Percentiles rank a stretch among this genome's conserved stretches.
Conservation (phyloP, 2,797 vertebrate genomes). For the Anomalospiza imberbis region DNA sequence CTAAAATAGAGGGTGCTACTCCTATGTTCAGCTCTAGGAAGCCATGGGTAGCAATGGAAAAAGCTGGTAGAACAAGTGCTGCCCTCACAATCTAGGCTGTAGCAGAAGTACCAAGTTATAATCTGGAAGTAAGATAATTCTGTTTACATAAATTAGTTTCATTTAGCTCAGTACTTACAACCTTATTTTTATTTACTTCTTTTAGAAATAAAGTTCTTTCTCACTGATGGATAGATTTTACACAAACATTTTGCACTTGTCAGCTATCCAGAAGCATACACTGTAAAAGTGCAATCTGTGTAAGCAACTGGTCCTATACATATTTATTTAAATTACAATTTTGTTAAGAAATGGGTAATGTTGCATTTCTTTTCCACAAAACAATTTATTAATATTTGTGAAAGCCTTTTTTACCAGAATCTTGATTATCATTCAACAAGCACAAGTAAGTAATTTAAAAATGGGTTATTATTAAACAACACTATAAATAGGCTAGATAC, state of each 20-base stretch:
- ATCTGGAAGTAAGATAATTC: not conserved
- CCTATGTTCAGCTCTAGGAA: not conserved
- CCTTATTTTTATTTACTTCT: not conserved
- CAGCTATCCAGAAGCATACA: not conserved
- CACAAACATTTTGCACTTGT: not conserved
- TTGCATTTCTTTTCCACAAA: not conserved
- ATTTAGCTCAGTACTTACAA: not conserved
- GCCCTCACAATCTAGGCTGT: not conserved
- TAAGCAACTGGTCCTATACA: not conserved
- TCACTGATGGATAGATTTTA: not conserved
- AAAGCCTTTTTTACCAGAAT: not conserved
- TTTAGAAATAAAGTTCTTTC: not conserved
- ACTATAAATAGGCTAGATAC: not conserved
- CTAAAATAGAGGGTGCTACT: not conserved
- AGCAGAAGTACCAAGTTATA: not conserved
- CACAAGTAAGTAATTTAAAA: not conserved
- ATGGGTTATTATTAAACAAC: slow-evolving; percentile 12
- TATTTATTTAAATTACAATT: not conserved
- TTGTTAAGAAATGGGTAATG: not conserved
- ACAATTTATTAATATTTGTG: slow-evolving; percentile 15
- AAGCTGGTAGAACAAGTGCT: not conserved
- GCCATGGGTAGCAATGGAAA: not conserved
- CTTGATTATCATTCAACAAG: slow-evolving; percentile 1
- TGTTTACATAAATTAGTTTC: not conserved
- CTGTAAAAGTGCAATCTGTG: not conserved